Evolutionary conservation across 2,113 vertebrate genomes (phyloP).

Genomic region (Suncus etruscus): DNA sequence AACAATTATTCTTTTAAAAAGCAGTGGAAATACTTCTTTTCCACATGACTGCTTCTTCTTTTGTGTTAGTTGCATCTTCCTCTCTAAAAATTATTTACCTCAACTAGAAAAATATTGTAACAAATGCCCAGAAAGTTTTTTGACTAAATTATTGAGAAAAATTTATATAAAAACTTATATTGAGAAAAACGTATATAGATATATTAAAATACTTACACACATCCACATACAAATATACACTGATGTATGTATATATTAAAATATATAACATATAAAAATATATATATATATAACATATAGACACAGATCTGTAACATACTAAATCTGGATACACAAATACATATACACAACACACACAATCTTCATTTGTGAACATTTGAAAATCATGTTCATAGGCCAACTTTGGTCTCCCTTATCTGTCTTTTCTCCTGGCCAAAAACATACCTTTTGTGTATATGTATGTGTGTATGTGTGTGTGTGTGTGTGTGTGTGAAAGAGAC

Average conservation of each 20-base stretch:
- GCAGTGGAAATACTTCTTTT: not conserved
- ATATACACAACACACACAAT: not conserved
- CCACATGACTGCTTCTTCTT: not conserved
- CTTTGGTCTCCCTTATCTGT: not conserved
- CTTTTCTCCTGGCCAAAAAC: not conserved
- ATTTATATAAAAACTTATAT: too few relatives aligned
- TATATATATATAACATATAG: not conserved
- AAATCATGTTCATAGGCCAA: not conserved
- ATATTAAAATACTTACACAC: not conserved
- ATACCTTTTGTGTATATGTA: not conserved
- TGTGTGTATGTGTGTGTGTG: too few relatives aligned
- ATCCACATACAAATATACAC: not conserved
- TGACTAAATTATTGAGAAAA: not conserved
- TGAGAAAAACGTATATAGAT: slow-evolving; percentile 7
- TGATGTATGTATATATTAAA: not conserved
- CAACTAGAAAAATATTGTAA: not conserved
- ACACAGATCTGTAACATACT: not conserved
- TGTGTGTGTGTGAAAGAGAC: not conserved
- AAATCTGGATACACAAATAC: not conserved
- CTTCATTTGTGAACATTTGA: slow-evolving; percentile 22
- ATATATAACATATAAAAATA: not conserved
- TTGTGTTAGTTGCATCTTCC: not conserved
- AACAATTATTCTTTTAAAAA: not conserved
- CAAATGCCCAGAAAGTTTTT: not conserved
- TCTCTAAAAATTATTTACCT: not conserved